Evolutionary conservation across 2,888 invertebrate genomes (phyloP).

Genomic region (Melanotus villosus): DNA sequence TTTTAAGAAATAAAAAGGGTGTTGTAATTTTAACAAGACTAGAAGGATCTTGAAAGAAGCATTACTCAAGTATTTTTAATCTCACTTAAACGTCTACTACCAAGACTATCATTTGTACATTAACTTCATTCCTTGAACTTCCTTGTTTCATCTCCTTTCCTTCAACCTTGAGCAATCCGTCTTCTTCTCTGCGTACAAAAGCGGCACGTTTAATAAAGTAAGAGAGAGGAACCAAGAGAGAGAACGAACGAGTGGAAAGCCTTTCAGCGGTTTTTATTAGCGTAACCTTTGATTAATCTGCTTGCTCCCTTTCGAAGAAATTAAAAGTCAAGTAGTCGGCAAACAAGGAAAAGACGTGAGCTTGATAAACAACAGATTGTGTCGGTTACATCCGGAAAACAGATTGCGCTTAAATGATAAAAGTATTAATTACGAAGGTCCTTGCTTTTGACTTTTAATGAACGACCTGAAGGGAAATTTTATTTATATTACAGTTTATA

Average conservation of each 20-base stretch:
- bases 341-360: slow-evolving; percentile 29
- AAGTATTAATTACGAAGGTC: slow-evolving; percentile 31
- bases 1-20: background rate
- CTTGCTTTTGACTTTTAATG: slow-evolving; percentile 18
- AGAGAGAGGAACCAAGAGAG: slow-evolving; percentile 8
- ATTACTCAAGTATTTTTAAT: slow-evolving; percentile 34
- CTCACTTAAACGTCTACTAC: slow-evolving; percentile 31
- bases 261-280: slow-evolving; percentile 36
- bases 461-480: background rate
- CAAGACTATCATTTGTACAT: slow-evolving; percentile 36
- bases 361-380: slow-evolving; percentile 38
- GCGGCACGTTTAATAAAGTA: slow-evolving; percentile 28
- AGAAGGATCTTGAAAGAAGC: slow-evolving; percentile 14
- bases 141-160: slow-evolving; percentile 23
- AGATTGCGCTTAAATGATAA: slow-evolving; percentile 33
- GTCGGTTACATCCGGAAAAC: slow-evolving; percentile 30
- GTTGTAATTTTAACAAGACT: background rate
- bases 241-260: slow-evolving; percentile 24
- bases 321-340: slow-evolving; percentile 41
- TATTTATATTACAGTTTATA: background rate
- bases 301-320: slow-evolving; percentile 35
- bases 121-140: slow-evolving; percentile 20
- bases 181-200: slow-evolving; percentile 28
- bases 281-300: slow-evolving; percentile 41
- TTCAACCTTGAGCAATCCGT: slow-evolving; percentile 22